Percentiles rank a stretch among this genome's conserved stretches.
phyloP scores from a whole-genome alignment of 2,113 vertebrate genomes.

The Apteryx owenii region DNA sequence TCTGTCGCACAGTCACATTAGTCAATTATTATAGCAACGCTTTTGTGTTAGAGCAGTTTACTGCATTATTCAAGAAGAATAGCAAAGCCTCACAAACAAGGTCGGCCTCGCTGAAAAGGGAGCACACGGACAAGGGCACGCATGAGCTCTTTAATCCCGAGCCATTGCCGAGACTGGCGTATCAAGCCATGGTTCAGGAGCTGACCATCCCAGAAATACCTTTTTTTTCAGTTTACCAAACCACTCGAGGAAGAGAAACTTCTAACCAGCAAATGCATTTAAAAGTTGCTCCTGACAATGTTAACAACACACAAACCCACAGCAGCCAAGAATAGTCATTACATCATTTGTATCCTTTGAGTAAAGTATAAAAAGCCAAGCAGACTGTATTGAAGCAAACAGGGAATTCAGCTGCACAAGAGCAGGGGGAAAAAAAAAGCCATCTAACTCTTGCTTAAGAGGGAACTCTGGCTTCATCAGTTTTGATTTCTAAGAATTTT shows the following conservation, averaged over 20 bases:
- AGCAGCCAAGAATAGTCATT: background rate
- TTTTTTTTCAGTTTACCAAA: background rate
- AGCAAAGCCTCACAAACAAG: background rate
- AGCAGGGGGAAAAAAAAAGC: background rate
- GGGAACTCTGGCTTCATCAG: background rate
- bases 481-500: background rate
- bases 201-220: background rate
- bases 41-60: background rate
- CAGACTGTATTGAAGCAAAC: fast-evolving
- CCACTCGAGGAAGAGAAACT: background rate
- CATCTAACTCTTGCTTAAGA: background rate
- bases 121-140: background rate
- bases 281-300: too few relatives aligned
- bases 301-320: background rate
- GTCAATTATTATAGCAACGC: background rate
- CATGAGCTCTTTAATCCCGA: fast-evolving
- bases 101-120: background rate
- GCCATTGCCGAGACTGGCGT: fast-evolving
- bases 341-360: background rate
- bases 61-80: background rate
- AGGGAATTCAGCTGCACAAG: background rate
- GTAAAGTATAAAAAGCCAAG: background rate
- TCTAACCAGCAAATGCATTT: background rate
- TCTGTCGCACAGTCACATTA: background rate
- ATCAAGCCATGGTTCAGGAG: fast-evolving